These are phyloP conservation scores for Drosophila rhopaloa DNA, from an alignment of 1,140 invertebrate genomes.

Conservation along the genomic window DNA sequence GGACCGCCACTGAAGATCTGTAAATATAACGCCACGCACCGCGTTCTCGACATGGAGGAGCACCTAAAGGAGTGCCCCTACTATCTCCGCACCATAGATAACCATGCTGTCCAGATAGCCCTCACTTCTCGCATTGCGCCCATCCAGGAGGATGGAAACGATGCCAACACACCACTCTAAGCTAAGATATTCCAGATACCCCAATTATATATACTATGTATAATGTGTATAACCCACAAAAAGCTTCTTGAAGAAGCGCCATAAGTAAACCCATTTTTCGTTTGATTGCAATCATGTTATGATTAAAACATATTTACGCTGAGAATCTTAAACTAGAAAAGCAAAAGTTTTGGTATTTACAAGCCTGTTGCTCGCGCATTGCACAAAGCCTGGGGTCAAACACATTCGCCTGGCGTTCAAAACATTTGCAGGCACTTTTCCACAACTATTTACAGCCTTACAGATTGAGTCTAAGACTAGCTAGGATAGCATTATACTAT, in stretches of 20 bases:
- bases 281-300: conserved; percentile 6
- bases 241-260: conserved; percentile 21
- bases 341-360: conserved; percentile 51
- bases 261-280: background rate
- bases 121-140: conserved; percentile 4
- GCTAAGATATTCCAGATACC: background rate
- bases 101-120: conserved; percentile 4
- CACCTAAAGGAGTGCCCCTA: conserved; percentile 61
- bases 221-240: background rate
- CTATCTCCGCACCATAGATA: conserved; percentile 23
- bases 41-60: conserved; percentile 61
- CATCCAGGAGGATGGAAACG: conserved; percentile 7
- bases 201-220: background rate
- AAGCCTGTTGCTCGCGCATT: conserved; percentile 30
- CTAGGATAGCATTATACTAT: conserved; percentile 54
- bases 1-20: conserved; percentile 69
- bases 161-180: conserved; percentile 4
- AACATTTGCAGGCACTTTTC: conserved; percentile 66
- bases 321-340: conserved; percentile 24
- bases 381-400: conserved; percentile 54
- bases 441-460: conserved; percentile 39
- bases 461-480: conserved; percentile 23
- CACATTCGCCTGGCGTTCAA: conserved; percentile 33
- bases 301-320: conserved; percentile 23
- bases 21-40: conserved; percentile 76